Base-by-base conservation (phyloP, 1,140 invertebrate species). In the Drosophila lini region DNA sequence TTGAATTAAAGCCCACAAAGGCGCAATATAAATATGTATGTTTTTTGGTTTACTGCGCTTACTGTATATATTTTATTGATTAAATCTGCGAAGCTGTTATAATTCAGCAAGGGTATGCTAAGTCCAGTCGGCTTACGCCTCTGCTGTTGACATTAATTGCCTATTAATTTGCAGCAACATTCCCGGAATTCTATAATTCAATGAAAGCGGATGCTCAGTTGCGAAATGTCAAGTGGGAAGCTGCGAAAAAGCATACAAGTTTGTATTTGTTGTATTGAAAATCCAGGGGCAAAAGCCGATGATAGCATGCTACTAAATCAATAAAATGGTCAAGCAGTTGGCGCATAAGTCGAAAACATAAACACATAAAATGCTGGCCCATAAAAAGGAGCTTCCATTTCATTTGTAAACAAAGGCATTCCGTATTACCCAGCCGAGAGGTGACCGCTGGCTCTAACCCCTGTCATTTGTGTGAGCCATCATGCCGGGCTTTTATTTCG, bases 131-230 rank as follows among this genome's bases (percentile, higher is more conserved):
- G 32, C 59, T 61, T 61, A 40, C 59, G 34, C 9, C 28, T 36
- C 61, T 56, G 55, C 15, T 36, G 11, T 28, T 61, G 81, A 86
- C 81, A 63, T 81, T 81, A 79, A 85, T 86, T 81, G 75, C 48
- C 82, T 75, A 86, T 85, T 85, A 81, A 85, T 81, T 85, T 85
- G 53, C 68, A 34, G 69, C 61, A 55, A 71, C 69, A 85, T 78
- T 69, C 40, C 64, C 47, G 55, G 42, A 76, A 65, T 76, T 69
- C 60, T 50, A 71, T 80, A 59, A 73, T 63, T 64, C 45, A 77
- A 77, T 60, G 25, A 64, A 48, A 68, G 32, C 25, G 74, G 44
- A 77, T 69, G 65, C 47, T 69, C 65, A 63, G 58, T 38, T 36
- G 45, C 36, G 48, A 41, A 55, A 41, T 55, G 61, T 67, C 47